Percentiles rank a stretch among this genome's conserved stretches.
phyloP scores from a whole-genome alignment of 2,113 vertebrate genomes.

The Empidonax alnorum region DNA sequence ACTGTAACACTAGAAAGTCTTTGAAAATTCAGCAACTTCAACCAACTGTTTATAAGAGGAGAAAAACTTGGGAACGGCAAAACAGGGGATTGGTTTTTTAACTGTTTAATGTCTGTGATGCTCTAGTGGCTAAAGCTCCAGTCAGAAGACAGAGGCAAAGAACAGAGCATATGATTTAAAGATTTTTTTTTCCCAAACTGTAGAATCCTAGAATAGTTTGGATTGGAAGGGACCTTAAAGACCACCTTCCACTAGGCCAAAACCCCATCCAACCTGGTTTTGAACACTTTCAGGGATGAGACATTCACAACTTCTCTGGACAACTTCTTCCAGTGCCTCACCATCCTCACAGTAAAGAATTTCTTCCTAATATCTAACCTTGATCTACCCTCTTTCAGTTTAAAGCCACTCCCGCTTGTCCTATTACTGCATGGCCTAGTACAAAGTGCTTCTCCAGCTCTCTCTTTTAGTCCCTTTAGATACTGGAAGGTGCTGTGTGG shows the following conservation, averaged over 20 bases:
- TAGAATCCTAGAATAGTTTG: background rate
- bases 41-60: background rate
- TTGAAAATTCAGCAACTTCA: background rate
- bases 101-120: background rate
- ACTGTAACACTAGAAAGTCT: background rate
- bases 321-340: background rate
- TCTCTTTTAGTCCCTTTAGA: background rate
- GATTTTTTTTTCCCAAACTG: background rate
- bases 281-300: background rate
- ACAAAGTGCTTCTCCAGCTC: background rate
- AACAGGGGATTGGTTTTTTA: background rate
- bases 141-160: background rate
- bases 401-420: background rate
- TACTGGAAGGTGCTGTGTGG: background rate
- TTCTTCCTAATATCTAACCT: background rate
- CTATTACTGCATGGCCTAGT: too few relatives aligned
- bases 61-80: background rate
- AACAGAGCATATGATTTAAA: background rate
- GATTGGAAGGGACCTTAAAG: background rate
- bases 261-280: background rate
- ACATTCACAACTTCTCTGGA: background rate
- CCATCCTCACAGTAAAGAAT: background rate
- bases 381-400: background rate
- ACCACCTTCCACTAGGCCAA: background rate
- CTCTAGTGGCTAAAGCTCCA: background rate